Evolutionary conservation across 2,113 vertebrate genomes (phyloP), one percentile per base, ranked within the genome.

Genomic region (Fregetta grallaria): DNA sequence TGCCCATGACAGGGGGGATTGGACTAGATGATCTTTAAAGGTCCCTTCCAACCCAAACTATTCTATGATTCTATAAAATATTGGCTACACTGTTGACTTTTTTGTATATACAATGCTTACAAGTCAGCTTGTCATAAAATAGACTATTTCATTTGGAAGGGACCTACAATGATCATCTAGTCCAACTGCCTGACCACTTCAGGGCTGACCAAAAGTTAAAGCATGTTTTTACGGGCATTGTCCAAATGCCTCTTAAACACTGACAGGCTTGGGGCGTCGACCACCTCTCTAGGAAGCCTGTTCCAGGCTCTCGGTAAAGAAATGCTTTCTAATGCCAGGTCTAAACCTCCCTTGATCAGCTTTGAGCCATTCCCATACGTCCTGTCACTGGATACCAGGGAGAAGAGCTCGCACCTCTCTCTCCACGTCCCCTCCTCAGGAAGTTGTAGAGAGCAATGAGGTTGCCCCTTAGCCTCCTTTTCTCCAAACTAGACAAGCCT

Each of bases 131-230:
- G 30, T 52, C 34, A 14, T 4, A n/a, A 63, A 58, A 38, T 10
- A 49, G 50, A 55, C 3, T 86, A 26, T 63, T 15, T 89, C 45
- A 22, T 4, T 44, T 84, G 59, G 8, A 68, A 70, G 30, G 17
- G 36, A 21, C 14, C 5, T 68, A 13, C 11, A 47, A 3, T 0
- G 3, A 6, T 36, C 6, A 44, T 50, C 67, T n/a, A n/a, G 29
- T 78, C n/a, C 52, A 59, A 34, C 42, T 49, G 30, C 27, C 36
- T 81, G 45, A 56, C n/a, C 29, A 32, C 5, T 92, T 90, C 32
- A 63, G 63, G 20, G 25, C 26, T 72, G 56, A 68, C 11, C 30
- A 56, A 77, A 56, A 77, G 8, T 7, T 90, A 22, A 58, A 81
- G 13, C 12, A 6, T 30, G 6, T 68, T 89, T 8, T 67, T 76